These are phyloP conservation scores for Palythoa grandiflora DNA, from an alignment of 92 coral and sea anemone genomes.

Conservation along the genomic window DNA sequence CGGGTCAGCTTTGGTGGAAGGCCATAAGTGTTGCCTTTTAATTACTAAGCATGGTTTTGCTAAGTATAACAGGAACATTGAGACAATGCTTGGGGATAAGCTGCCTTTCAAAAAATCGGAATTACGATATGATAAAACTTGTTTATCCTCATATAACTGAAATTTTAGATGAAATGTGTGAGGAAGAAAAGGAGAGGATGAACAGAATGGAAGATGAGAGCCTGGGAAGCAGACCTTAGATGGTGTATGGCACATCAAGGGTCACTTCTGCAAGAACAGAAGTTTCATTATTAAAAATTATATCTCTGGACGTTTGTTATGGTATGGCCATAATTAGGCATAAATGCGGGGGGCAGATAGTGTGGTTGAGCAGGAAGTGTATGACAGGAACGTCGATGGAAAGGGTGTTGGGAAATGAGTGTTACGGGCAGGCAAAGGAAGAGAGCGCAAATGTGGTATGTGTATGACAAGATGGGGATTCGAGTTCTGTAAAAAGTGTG, in stretches of 20 bases:
- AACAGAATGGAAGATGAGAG: conserved; percentile 17
- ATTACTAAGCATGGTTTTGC: neutral
- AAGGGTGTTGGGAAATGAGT: conserved; percentile 56
- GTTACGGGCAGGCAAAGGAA: conserved; percentile 51
- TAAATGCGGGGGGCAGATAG: conserved; percentile 68
- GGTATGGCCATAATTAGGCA: conserved; percentile 75
- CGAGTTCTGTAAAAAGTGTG: conserved; percentile 13
- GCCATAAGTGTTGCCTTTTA: neutral
- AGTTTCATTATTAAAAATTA: conserved; percentile 60
- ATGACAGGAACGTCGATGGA: conserved; percentile 70
- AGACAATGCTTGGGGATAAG: neutral
- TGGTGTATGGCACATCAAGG: conserved; percentile 80
- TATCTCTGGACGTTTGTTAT: conserved; percentile 60
- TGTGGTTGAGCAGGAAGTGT: conserved; percentile 64
- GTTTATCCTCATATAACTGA: conserved; percentile 56
- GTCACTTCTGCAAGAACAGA: conserved; percentile 66
- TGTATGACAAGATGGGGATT: conserved; percentile 73
- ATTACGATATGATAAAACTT: conserved; percentile 57
- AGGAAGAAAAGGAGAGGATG: conserved; percentile 55
- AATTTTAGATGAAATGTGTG: conserved; percentile 63
- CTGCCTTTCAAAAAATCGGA: conserved; percentile 12
- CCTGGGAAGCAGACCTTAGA: conserved; percentile 68
- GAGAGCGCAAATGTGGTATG: conserved; percentile 54
- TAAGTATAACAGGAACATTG: neutral
- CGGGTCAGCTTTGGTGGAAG: neutral